phyloP scores from a whole-genome alignment of 2,888 invertebrate genomes.

The Leptopilina drosophilae region DNA sequence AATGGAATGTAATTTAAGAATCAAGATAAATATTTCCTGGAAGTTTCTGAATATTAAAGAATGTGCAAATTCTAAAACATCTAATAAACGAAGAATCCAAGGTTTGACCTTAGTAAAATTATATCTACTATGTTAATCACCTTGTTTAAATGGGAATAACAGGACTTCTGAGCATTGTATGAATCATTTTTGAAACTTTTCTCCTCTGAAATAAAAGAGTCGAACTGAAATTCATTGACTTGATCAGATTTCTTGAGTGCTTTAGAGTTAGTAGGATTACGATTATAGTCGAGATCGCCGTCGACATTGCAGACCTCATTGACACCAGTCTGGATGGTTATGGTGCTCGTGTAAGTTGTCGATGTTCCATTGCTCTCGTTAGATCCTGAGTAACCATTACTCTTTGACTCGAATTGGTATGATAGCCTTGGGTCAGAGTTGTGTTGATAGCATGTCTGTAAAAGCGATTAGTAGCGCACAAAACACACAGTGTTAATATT shows the following conservation, averaged over 20 bases:
- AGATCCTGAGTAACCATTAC: slow-evolving; percentile 55
- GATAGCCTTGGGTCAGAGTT: slow-evolving; percentile 59
- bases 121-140: background rate
- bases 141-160: background rate
- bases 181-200: slow-evolving; percentile 40
- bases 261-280: slow-evolving; percentile 64
- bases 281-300: slow-evolving; percentile 58
- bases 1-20: no score
- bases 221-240: slow-evolving; percentile 60
- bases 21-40: no score
- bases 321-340: slow-evolving; percentile 72
- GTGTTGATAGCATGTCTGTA: slow-evolving; percentile 68
- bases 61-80: no score
- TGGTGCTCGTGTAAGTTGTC: slow-evolving; percentile 74
- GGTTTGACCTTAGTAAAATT: no score
- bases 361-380: slow-evolving; percentile 60
- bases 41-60: no score
- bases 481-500: slow-evolving; percentile 61
- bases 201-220: slow-evolving; percentile 56
- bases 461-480: slow-evolving; percentile 74
- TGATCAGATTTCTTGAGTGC: slow-evolving; percentile 57
- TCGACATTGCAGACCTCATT: slow-evolving; percentile 65
- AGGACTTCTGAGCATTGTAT: background rate
- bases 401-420: slow-evolving; percentile 47
- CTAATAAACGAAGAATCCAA: no score